Percentiles rank a stretch among this genome's conserved stretches.
These are phyloP conservation scores for Brachystomella parvula DNA, from an alignment of 1,140 invertebrate species.

Conservation along the genomic window DNA sequence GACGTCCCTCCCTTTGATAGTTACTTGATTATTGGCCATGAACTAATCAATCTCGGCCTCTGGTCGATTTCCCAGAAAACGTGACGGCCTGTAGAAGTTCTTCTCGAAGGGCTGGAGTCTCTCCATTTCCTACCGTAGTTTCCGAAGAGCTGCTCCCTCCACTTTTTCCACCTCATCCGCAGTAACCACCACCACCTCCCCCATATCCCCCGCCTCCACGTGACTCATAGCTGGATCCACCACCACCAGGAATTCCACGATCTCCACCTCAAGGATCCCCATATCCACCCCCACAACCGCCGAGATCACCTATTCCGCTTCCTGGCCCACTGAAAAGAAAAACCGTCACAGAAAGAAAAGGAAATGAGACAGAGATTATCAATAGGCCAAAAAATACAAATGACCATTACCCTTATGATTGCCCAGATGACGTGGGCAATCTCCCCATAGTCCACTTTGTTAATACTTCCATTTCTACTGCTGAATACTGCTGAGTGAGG, in stretches of 20 bases:
- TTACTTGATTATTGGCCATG: conserved; percentile 70
- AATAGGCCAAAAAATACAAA: too few species aligned
- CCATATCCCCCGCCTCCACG: conserved; percentile 48
- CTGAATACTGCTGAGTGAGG: too few species aligned
- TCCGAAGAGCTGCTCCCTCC: conserved; percentile 67
- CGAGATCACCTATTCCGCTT: conserved; percentile 12
- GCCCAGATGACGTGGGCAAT: too few species aligned
- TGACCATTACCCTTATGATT: too few species aligned
- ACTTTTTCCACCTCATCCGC: too few species aligned
- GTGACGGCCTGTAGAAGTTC: conserved; percentile 82
- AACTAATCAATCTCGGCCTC: conserved; percentile 65
- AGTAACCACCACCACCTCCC: conserved; percentile 44
- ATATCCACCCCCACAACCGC: conserved; percentile 11
- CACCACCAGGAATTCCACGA: neutral
- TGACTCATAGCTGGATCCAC: conserved; percentile 33
- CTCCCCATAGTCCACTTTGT: too few species aligned
- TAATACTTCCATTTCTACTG: too few species aligned
- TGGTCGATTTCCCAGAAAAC: conserved; percentile 51
- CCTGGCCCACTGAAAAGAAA: conserved; percentile 5
- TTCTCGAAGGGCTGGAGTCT: conserved; percentile 76
- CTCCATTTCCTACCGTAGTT: conserved; percentile 74
- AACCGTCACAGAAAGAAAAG: too few species aligned
- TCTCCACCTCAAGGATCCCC: conserved; percentile 19
- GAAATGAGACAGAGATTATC: too few species aligned
- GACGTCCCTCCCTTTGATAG: conserved; percentile 69